A percentile compares a stretch with the other conserved stretches of the same genome.
Evolutionary conservation across 2,113 vertebrate genomes (phyloP).

Genomic region (Pelobates fuscus): DNA sequence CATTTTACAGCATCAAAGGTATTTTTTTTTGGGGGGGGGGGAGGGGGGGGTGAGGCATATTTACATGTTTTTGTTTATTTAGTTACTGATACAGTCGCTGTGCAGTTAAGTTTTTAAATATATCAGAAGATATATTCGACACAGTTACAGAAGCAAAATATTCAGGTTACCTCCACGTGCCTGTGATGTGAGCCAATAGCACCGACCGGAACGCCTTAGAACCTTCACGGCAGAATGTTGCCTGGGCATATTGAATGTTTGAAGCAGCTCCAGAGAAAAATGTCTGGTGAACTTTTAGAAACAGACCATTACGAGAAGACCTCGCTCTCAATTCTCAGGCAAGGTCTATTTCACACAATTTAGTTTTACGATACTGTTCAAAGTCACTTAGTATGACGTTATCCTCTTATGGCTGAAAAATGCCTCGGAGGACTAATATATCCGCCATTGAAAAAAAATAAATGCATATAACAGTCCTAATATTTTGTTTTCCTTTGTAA

Average conservation of each 20-base stretch:
- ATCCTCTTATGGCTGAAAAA: not conserved
- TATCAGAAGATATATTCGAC: no score
- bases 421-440: slow-evolving; percentile 14
- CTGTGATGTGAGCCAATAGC: no score
- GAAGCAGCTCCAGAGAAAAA: slow-evolving; percentile 27
- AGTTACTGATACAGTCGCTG: no score
- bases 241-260: slow-evolving; percentile 15
- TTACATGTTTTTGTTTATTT: no score
- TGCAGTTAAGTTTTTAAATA: no score
- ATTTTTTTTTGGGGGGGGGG: no score
- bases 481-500: slow-evolving; percentile 33
- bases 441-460: slow-evolving; percentile 17
- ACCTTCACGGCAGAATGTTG: no score
- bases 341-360: not conserved
- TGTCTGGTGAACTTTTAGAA: slow-evolving; percentile 31
- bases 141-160: no score
- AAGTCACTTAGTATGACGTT: slow-evolving; percentile 9
- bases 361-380: slow-evolving; percentile 14
- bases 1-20: no score
- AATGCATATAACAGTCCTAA: slow-evolving; percentile 16
- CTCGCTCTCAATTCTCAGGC: not conserved
- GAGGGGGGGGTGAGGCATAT: no score
- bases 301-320: not conserved
- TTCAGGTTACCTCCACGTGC: no score
- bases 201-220: no score